Percentiles rank a stretch among this genome's conserved stretches.
Conservation (phyloP, 2,797 vertebrate genomes). For the Corythornis leucogaster region DNA sequence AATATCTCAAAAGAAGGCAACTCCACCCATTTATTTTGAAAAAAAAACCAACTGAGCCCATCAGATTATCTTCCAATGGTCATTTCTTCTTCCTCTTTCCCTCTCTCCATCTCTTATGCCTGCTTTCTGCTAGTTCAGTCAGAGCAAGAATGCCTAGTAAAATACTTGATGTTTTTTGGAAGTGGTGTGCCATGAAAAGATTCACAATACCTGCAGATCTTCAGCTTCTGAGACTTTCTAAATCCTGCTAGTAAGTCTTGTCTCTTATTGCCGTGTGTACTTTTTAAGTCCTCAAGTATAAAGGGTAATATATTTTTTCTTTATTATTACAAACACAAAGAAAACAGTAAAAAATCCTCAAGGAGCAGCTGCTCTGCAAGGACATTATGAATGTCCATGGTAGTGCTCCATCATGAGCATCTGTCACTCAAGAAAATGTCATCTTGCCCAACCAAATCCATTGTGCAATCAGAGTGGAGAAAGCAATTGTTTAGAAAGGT, state of each 20-base stretch:
- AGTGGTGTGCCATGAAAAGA: background rate
- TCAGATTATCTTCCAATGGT: background rate
- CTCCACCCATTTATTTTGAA: background rate
- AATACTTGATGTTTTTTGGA: background rate
- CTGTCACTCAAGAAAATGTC: slow-evolving; percentile 67
- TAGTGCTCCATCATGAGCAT: background rate
- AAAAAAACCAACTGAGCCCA: background rate
- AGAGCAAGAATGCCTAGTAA: background rate
- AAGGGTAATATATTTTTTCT: background rate
- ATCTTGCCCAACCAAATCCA: slow-evolving; percentile 34
- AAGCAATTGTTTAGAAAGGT: slow-evolving; percentile 57
- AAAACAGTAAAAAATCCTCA: background rate
- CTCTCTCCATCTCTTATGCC: background rate
- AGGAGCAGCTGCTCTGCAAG: slow-evolving; percentile 22
- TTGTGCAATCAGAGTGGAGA: slow-evolving; percentile 26
- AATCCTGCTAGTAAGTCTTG: background rate
- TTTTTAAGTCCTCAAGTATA: background rate
- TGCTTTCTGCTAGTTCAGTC: background rate
- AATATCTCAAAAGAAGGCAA: background rate
- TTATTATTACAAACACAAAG: slow-evolving; percentile 16
- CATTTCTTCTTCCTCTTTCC: background rate
- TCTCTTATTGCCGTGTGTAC: background rate
- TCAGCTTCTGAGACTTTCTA: background rate
- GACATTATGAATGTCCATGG: background rate
- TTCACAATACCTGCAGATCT: background rate